Percentiles rank a stretch among this genome's conserved stretches.
Conservation (phyloP, 1,140 invertebrate genomes). For the Drosophila tsacasi region DNA sequence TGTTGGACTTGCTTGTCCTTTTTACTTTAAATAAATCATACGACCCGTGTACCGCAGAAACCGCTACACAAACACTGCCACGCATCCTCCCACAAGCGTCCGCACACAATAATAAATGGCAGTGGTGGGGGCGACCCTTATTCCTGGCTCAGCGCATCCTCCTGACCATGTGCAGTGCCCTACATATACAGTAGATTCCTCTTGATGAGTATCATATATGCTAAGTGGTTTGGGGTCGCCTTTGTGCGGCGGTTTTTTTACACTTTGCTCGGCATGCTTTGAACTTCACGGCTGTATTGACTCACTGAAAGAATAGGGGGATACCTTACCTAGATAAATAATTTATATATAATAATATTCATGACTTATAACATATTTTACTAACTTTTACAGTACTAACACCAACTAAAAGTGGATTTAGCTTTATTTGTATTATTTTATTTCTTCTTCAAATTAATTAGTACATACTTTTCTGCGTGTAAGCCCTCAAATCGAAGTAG, state of each 20-base stretch:
- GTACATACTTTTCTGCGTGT: background rate
- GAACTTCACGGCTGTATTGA: background rate
- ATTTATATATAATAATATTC: background rate
- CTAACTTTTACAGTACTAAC: no score
- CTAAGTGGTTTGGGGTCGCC: conserved; percentile 22
- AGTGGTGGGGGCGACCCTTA: background rate
- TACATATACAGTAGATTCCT: conserved; percentile 9
- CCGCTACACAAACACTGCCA: conserved; percentile 62
- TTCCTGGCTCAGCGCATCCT: conserved; percentile 21
- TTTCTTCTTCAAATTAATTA: background rate
- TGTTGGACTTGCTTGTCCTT: conserved; percentile 30
- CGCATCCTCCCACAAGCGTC: conserved; percentile 16
- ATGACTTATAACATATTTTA: no score
- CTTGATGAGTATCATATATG: conserved; percentile 56
- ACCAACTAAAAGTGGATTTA: background rate
- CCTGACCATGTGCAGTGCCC: conserved; percentile 20
- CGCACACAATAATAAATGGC: conserved; percentile 19
- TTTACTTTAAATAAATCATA: conserved; percentile 77
- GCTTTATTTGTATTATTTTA: background rate
- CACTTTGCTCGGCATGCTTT: background rate
- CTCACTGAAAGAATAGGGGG: background rate
- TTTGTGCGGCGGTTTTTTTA: conserved; percentile 12
- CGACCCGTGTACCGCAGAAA: conserved; percentile 61
- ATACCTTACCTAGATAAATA: background rate
- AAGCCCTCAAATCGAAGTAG: background rate